Evolutionary conservation across 37 sponge, comb jelly and placozoan species (phyloP), one percentile per base, ranked within the genome.

Genomic region (Haliclona indistincta): DNA sequence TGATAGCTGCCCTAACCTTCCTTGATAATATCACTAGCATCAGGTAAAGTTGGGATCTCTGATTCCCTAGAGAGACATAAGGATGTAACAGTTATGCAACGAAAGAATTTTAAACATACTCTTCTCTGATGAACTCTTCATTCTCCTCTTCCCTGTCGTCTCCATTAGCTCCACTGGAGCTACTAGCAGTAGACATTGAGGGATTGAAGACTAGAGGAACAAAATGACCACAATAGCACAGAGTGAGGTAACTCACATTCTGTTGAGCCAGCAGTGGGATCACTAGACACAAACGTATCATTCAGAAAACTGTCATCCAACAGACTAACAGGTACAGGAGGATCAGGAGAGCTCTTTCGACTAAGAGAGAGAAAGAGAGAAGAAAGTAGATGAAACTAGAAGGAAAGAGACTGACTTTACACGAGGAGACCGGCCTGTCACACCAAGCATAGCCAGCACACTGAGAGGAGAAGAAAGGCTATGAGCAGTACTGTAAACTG

Each of bases 301-400:
- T 76, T 76, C 7, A 83, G 63, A 7, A 76, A 32, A 61, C 87
- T 87, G 54, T 87, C 87, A 63, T 87, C 87, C n/a, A 87, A 37
- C 39, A 87, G 71, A 51, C 77, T 87, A 26, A 49, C 55, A 71
- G 4, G 10, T 7, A 10, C 5, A 30, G 54, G 28, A 26, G 26
- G 60, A n/a, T 58, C 60, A n/a, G 60, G 60, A 58, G 26, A 25
- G n/a, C 60, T n/a, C 23, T 6, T 26, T 58, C 60, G 22, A 58
- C 28, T 58, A 25, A 26, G n/a, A 58, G 60, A 58, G 28, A 43
- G 38, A 4, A 33, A 58, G 11, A 58, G 25, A 58, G 11, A 58
- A n/a, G n/a, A 25, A 58, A n/a, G n/a, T 58, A 58, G 60, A 58
- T 58, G n/a, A 26, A 58, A 25, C 7, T 20, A 58, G 6, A 58